Conservation (phyloP, 2,797 vertebrate genomes). For the Coluber constrictor region DNA sequence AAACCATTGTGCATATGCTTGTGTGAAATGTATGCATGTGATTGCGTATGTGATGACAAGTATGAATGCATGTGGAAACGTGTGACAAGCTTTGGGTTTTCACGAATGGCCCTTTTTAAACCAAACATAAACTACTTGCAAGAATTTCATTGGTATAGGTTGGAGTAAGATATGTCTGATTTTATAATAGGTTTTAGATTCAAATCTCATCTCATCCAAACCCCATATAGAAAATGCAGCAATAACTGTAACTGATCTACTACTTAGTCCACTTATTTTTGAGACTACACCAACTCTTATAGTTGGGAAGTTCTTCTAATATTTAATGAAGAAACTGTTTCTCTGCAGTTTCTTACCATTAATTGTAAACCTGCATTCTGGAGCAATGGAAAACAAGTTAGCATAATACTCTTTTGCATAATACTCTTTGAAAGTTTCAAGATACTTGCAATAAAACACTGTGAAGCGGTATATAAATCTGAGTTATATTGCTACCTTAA, state of each 20-base stretch:
- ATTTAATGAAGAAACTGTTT: neutral
- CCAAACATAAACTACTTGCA: neutral
- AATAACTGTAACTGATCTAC: neutral
- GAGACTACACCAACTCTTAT: neutral
- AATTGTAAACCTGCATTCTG: neutral
- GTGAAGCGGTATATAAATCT: too few relatives aligned
- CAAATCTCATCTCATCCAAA: neutral
- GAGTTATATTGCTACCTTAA: neutral
- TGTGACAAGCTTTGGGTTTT: neutral
- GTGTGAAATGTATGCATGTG: neutral
- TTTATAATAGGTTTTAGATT: neutral
- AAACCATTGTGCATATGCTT: neutral
- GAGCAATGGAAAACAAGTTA: neutral
- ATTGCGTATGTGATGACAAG: neutral
- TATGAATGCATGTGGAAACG: neutral
- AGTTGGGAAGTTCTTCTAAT: neutral
- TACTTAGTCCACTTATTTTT: neutral
- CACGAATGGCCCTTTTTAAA: neutral
- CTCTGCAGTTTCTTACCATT: too few relatives aligned
- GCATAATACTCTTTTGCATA: neutral
- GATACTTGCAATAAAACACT: neutral
- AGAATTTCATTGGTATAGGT: neutral
- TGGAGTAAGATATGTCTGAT: neutral
- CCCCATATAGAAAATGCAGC: neutral
- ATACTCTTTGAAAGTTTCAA: neutral